phyloP scores from a whole-genome alignment of 2,888 invertebrate genomes.

The Bugulina stolonifera region DNA sequence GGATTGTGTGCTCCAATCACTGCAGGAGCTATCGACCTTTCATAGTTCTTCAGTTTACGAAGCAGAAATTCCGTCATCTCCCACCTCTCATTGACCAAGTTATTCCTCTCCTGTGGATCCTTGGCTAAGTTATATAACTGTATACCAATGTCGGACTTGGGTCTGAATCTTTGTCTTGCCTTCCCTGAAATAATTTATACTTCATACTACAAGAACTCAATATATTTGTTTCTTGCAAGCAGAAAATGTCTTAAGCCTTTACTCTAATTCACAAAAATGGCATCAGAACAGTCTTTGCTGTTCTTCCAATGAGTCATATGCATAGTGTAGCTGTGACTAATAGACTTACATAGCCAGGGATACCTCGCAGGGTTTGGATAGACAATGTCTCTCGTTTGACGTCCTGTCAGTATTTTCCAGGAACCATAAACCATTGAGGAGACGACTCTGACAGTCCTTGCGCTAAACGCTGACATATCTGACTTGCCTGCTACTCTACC shows the following conservation, averaged over 20 bases:
- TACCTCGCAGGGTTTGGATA: conserved; percentile 5
- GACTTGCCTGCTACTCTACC: not conserved
- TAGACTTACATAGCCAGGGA: conserved; percentile 3
- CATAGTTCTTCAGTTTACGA: not conserved
- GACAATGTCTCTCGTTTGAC: conserved; percentile 4
- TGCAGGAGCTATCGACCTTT: not conserved
- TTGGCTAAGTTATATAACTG: conserved; percentile 9
- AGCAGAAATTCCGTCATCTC: not conserved
- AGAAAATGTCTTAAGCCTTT: too few species aligned
- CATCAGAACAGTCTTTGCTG: too few species aligned
- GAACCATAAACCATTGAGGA: not conserved
- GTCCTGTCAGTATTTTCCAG: conserved; percentile 14
- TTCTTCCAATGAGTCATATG: too few species aligned
- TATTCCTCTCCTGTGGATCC: conserved; percentile 14
- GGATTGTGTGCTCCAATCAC: not conserved
- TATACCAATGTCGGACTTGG: not conserved
- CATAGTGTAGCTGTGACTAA: too few species aligned
- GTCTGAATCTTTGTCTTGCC: not conserved
- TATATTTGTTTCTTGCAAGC: too few species aligned
- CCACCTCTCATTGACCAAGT: not conserved
- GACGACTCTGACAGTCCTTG: not conserved
- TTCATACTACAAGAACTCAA: too few species aligned
- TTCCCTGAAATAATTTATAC: too few species aligned
- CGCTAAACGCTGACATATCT: not conserved
- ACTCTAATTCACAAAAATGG: too few species aligned